These are phyloP conservation scores for Shinisaurus crocodilurus DNA, from an alignment of 2,113 vertebrate species.

Conservation along the genomic window DNA sequence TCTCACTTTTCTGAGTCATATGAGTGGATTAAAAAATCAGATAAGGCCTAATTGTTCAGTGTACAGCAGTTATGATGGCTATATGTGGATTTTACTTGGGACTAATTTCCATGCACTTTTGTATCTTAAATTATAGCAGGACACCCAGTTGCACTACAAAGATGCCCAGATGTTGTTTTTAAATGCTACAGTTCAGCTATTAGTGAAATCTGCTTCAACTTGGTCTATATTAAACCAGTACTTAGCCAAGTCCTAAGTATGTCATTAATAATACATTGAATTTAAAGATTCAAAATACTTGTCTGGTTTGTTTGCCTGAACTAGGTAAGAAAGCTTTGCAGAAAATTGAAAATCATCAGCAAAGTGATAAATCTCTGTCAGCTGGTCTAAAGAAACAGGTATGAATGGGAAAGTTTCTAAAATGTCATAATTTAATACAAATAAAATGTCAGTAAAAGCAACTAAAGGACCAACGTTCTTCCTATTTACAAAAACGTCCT, in stretches of 20 bases:
- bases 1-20: not conserved
- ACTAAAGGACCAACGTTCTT: not conserved
- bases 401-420: constrained; percentile 32
- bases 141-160: not conserved
- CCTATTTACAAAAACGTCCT: not conserved
- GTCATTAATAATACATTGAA: not conserved
- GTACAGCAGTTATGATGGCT: not conserved
- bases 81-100: not conserved
- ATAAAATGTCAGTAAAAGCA: not conserved
- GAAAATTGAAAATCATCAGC: not conserved
- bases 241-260: not conserved
- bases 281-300: not conserved
- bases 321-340: constrained; percentile 49
- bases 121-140: not conserved
- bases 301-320: constrained; percentile 15
- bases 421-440: not conserved
- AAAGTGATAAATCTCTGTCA: not conserved
- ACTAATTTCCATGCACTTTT: not conserved
- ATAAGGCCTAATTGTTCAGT: not conserved
- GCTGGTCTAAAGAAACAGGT: constrained; percentile 57
- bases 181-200: not conserved
- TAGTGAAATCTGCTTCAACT: not conserved
- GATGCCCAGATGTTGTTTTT: not conserved
- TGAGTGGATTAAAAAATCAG: not conserved
- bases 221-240: not conserved